These are phyloP conservation scores for Himalopsyche anomala DNA, from an alignment of 2,888 invertebrate genomes.

Conservation along the genomic window DNA sequence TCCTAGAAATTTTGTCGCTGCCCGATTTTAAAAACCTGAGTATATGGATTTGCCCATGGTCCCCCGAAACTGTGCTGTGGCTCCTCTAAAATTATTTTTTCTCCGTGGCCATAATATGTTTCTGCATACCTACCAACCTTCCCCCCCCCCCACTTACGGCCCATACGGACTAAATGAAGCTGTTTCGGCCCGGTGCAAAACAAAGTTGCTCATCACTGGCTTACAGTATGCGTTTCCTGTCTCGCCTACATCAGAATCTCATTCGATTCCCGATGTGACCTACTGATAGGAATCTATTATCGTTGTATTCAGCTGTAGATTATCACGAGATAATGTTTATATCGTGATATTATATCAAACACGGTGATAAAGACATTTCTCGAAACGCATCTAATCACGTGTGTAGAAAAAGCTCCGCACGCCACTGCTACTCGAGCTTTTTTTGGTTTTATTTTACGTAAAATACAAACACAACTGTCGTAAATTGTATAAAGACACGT, in stretches of 20 bases:
- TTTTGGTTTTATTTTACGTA: neutral
- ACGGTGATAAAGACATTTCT: constrained; percentile 29
- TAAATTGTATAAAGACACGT: neutral
- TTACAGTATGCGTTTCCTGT: constrained; percentile 23
- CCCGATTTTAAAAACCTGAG: too few relatives aligned
- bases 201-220: too few relatives aligned
- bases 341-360: constrained; percentile 38
- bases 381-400: neutral
- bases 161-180: too few relatives aligned
- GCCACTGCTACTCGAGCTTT: neutral
- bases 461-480: neutral
- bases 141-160: too few relatives aligned
- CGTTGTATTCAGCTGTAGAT: constrained; percentile 11
- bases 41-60: too few relatives aligned
- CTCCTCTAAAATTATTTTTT: too few relatives aligned
- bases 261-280: constrained; percentile 37
- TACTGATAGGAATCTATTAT: constrained; percentile 42
- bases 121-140: too few relatives aligned
- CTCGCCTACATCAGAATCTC: constrained; percentile 34
- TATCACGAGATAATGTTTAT: constrained; percentile 38
- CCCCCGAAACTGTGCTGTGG: too few relatives aligned
- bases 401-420: constrained; percentile 21
- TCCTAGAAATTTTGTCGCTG: too few relatives aligned
- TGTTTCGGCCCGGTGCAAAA: too few relatives aligned
- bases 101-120: too few relatives aligned